Evolutionary conservation across 2,888 invertebrate genomes (phyloP), one percentile per base, ranked within the genome.

Genomic region (Melieria picta): DNA sequence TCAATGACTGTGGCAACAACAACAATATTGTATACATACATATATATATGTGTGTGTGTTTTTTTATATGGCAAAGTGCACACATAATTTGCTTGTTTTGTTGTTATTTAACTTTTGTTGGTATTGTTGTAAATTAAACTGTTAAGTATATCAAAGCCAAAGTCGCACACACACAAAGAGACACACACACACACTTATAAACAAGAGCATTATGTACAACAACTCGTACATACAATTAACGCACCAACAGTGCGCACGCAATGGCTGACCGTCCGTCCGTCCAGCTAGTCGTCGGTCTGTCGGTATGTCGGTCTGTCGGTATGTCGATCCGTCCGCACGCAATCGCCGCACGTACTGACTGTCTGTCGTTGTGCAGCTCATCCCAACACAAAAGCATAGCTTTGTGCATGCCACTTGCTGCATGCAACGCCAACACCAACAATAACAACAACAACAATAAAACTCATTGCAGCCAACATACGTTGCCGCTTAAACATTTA

Each of bases 351-450:
- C 30, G 30, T 30, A 30, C 50, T 50, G 50, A 7, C n/a, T 46
- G 47, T 48, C 13, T 30, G 65, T n/a, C 50, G 30, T 30, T 30
- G 30, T 2, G 30, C 30, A 30, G 30, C 30, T 30, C 30, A 30
- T 30, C 30, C 30, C 30, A 30, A 30, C 30, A 30, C 30, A 30
- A 30, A 30, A 30, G 30, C 30, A 30, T 30, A 30, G 30, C 30
- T 30, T 30, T 30, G 30, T 50, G n/a, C 30, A n/a, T 46, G 4
- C 16, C 60, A 60, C n/a, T 43, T 61, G 78, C 73, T 74, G 69
- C 72, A 69, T 80, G 74, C 80, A 81, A 80, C 82, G 81, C 80
- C 81, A 82, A 82, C 80, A 82, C 79, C 81, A 82, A 82, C 82
- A 82, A 81, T 80, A 30, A 30, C 30, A 30, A 3, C 30, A 30